These are phyloP conservation scores for Drosophila chauvacae DNA, from an alignment of 1,140 invertebrate species.

Conservation along the genomic window DNA sequence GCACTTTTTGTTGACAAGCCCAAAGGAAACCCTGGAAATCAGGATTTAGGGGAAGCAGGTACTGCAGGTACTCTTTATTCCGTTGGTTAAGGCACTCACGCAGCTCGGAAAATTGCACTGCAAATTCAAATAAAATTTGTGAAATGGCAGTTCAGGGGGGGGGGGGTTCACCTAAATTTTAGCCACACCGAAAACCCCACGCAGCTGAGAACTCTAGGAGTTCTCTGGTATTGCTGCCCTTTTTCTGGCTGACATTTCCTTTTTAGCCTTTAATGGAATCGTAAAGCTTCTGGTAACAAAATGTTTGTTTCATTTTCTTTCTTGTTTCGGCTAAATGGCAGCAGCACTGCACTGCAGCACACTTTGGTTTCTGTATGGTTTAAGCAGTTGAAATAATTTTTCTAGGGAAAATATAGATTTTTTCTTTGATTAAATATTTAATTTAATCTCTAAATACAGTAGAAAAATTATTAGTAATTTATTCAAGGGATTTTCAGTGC, in stretches of 20 bases:
- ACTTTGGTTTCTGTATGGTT: not conserved
- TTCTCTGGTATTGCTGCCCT: conserved; percentile 13
- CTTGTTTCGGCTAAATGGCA: conserved; percentile 21
- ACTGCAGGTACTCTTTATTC: conserved; percentile 11
- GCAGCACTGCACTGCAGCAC: not conserved
- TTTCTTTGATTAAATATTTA: not conserved
- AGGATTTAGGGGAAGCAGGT: not conserved
- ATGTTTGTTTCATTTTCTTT: conserved; percentile 45
- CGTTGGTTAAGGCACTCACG: not conserved
- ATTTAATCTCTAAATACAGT: too few relatives aligned
- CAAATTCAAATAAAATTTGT: conserved; percentile 14
- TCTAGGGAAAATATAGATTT: not conserved
- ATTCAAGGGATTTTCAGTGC: not conserved
- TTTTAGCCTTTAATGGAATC: conserved; percentile 61
- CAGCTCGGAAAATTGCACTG: conserved; percentile 6
- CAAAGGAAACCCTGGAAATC: not conserved
- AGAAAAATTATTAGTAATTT: not conserved
- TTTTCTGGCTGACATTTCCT: conserved; percentile 37
- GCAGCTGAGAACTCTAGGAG: not conserved
- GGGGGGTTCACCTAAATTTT: conserved; percentile 8
- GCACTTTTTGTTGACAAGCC: conserved; percentile 34
- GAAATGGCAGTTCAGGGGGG: conserved; percentile 9
- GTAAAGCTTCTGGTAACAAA: conserved; percentile 64
- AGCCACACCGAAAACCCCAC: not conserved
- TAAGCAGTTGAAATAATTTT: not conserved